Base-by-base conservation (phyloP, 2,113 vertebrate genomes). In the Aplodontia rufa region DNA sequence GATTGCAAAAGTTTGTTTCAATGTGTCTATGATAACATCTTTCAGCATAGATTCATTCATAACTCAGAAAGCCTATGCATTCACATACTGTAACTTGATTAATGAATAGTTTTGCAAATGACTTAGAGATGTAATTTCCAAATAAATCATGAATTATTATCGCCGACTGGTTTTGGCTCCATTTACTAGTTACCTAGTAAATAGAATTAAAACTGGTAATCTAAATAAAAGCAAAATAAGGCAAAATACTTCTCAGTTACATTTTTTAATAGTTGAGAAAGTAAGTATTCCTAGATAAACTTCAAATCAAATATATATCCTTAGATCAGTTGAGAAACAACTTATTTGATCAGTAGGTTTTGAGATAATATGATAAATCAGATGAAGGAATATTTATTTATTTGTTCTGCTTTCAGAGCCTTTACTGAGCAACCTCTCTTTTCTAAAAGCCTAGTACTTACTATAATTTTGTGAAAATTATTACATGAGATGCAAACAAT, bases 151-250 rank as follows among this genome's bases (percentile, higher is more conserved):
- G 28, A 96, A 75, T 93, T 96, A 83, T 60, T 75, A n/a, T 45
- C 24, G 37, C 8, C 83, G 79, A 95, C 37, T 75, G 37, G 30
- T 51, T 95, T 76, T 1, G 5, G 72, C 68, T 91, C 30, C 5
- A 17, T 90, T n/a, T 98, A 92, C 87, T 87, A 49, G 45, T n/a
- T n/a, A n/a, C n/a, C n/a, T n/a, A n/a, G n/a, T n/a, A 95, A 93
- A 42, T 75, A 35, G 40, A 82, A 22, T 32, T 66, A 72, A 76
- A 93, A 47, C 40, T 12, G 22, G 45, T 83, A 85, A 91, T 58
- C 84, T 78, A 95, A 45, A 80, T 37, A 91, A 83, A 22, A 71
- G 26, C 49, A 93, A 92, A 97, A 78, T 5, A 60, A 97, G 69
- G 8, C 9, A 92, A 91, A 93, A 84, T 9, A 45, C 3, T 95